Evolutionary conservation across 2,113 vertebrate genomes (phyloP).

Genomic region (Labrus mixtus): DNA sequence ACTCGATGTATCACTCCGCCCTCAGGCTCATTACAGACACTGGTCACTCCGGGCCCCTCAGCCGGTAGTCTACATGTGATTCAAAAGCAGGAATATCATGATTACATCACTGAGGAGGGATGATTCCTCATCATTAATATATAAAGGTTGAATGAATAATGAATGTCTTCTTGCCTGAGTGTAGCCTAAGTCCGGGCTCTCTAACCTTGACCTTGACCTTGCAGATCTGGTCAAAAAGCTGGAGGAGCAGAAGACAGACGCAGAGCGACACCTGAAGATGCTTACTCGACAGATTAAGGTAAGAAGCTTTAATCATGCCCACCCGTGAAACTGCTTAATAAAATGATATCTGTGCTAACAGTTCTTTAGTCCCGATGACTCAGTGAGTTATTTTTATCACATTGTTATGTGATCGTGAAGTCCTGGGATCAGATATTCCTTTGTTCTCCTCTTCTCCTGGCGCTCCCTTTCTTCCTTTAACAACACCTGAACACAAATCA

Average conservation of each 20-base stretch:
- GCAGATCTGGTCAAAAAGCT: conserved; percentile 90
- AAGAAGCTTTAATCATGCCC: not conserved
- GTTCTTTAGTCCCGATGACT: not conserved
- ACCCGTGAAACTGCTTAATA: not conserved
- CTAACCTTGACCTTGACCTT: conserved; percentile 36
- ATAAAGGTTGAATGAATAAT: not conserved
- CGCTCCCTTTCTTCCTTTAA: no score
- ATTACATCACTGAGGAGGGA: no score
- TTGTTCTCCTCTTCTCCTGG: not conserved
- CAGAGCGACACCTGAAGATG: conserved; percentile 91
- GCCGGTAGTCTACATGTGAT: no score
- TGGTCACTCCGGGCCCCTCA: no score
- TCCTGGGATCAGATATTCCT: no score
- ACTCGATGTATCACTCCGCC: no score
- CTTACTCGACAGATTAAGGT: conserved; percentile 94
- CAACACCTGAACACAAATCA: no score
- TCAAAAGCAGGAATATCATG: no score
- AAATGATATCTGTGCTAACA: not conserved
- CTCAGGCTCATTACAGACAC: no score
- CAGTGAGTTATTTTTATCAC: not conserved
- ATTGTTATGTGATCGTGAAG: no score
- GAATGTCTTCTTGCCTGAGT: not conserved
- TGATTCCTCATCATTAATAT: no score
- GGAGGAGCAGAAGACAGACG: conserved; percentile 92
- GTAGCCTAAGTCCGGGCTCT: not conserved